These are phyloP conservation scores for Drosophila lacertosa DNA, from an alignment of 1,140 invertebrate genomes.

Conservation along the genomic window DNA sequence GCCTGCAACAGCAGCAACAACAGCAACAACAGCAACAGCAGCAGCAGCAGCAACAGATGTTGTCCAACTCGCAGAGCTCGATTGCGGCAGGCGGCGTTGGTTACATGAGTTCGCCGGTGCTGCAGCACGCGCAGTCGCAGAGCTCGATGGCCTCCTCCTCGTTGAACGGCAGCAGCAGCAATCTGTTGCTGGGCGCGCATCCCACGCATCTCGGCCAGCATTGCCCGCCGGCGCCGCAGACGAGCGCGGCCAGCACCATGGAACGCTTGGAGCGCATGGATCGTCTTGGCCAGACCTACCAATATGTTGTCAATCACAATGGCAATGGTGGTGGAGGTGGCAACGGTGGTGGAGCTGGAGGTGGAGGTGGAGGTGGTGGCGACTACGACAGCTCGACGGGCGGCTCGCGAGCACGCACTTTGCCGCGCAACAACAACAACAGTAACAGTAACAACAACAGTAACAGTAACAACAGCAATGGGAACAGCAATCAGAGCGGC, in stretches of 20 bases:
- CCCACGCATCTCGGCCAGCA: slow-evolving; percentile 36
- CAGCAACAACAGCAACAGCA: slow-evolving; percentile 35
- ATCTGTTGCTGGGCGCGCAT: slow-evolving; percentile 55
- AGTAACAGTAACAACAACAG: slow-evolving; percentile 57
- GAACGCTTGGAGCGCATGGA: slow-evolving; percentile 72
- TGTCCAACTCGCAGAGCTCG: slow-evolving; percentile 79
- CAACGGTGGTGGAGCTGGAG: slow-evolving; percentile 57
- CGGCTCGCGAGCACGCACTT: slow-evolving; percentile 56
- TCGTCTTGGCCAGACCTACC: slow-evolving; percentile 46
- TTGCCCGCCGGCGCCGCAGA: slow-evolving; percentile 77
- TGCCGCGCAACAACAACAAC: slow-evolving; percentile 83
- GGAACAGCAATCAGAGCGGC: slow-evolving; percentile 72
- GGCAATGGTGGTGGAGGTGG: slow-evolving; percentile 48
- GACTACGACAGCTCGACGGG: slow-evolving; percentile 65
- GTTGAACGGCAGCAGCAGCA: slow-evolving; percentile 82
- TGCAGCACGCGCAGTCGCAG: slow-evolving; percentile 85
- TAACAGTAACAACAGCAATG: slow-evolving; percentile 71
- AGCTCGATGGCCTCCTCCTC: slow-evolving; percentile 85
- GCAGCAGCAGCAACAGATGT: slow-evolving; percentile 55
- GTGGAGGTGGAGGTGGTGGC: slow-evolving; percentile 42
- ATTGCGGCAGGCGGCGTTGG: slow-evolving; percentile 51
- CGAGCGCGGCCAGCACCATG: slow-evolving; percentile 78
- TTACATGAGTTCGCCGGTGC: slow-evolving; percentile 47
- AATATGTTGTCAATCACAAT: slow-evolving; percentile 53
- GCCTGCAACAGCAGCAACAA: slow-evolving; percentile 43